Percentiles rank a stretch among this genome's conserved stretches.
These are phyloP conservation scores for Silurus aristotelis DNA, from an alignment of 2,797 vertebrate species.

Conservation along the genomic window DNA sequence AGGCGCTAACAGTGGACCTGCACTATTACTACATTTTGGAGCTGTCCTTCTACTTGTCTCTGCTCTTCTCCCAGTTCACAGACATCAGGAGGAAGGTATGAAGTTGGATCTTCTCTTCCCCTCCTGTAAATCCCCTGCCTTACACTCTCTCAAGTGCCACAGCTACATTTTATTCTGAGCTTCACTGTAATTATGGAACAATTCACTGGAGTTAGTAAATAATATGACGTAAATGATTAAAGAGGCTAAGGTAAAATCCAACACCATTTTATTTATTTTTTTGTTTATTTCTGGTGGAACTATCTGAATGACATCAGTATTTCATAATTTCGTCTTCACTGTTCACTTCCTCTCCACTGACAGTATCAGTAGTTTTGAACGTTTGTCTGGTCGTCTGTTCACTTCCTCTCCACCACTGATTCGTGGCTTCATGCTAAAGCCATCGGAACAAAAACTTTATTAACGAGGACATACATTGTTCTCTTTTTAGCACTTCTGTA, in stretches of 20 bases:
- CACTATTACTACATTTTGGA: conserved; percentile 97
- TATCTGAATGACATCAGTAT: conserved; percentile 8
- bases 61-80: conserved; percentile 96
- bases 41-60: conserved; percentile 95
- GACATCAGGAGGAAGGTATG: conserved; percentile 99
- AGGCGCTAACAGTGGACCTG: conserved; percentile 92
- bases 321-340: conserved; percentile 5
- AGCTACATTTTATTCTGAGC: background rate
- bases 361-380: background rate
- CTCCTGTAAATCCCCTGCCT: background rate
- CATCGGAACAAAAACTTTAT: background rate
- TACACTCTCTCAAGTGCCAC: background rate
- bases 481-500: conserved; percentile 10
- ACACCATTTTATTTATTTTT: background rate
- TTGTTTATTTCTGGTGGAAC: background rate
- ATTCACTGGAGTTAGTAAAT: background rate
- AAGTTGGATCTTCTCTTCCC: conserved; percentile 12
- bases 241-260: background rate
- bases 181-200: background rate
- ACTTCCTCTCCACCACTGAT: conserved; percentile 16
- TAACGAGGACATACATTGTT: background rate
- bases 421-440: conserved; percentile 8
- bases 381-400: background rate
- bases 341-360: no score
- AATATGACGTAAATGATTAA: background rate